These are phyloP conservation scores for Spongilla lacustris DNA, from an alignment of 37 sponge, comb jelly and placozoan genomes.

Conservation along the genomic window DNA sequence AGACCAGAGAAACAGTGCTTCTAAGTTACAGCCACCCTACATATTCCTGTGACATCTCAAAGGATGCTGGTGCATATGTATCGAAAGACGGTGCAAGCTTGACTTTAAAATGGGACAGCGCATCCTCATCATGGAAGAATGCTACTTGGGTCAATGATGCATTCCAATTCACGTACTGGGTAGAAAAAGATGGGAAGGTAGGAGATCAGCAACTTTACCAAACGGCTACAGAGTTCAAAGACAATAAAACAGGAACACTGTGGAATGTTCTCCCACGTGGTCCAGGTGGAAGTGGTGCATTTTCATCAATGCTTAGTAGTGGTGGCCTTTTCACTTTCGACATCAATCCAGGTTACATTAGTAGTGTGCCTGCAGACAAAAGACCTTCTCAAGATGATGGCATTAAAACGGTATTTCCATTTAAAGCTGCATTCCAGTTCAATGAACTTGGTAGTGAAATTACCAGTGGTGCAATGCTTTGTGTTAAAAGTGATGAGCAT, in stretches of 20 bases:
- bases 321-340: not conserved
- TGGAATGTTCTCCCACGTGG: not conserved
- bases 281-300: not conserved
- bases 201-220: not conserved
- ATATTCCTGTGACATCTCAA: not conserved
- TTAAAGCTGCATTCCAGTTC: not conserved
- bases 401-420: not conserved
- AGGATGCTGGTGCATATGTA: not conserved
- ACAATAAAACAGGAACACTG: not conserved
- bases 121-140: not conserved
- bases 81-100: not conserved
- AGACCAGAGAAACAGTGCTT: not conserved
- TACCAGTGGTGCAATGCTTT: conserved; percentile 1
- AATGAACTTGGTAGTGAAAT: not conserved
- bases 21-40: not conserved
- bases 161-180: not conserved
- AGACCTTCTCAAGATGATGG: not conserved
- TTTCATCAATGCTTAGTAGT: not conserved
- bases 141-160: not conserved
- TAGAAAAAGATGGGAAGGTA: not conserved
- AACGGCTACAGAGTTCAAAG: not conserved
- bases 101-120: not conserved
- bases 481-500: not conserved
- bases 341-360: not conserved
- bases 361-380: not conserved